Base-by-base conservation (phyloP, 2,797 vertebrate species). In the Danio tinwini region DNA sequence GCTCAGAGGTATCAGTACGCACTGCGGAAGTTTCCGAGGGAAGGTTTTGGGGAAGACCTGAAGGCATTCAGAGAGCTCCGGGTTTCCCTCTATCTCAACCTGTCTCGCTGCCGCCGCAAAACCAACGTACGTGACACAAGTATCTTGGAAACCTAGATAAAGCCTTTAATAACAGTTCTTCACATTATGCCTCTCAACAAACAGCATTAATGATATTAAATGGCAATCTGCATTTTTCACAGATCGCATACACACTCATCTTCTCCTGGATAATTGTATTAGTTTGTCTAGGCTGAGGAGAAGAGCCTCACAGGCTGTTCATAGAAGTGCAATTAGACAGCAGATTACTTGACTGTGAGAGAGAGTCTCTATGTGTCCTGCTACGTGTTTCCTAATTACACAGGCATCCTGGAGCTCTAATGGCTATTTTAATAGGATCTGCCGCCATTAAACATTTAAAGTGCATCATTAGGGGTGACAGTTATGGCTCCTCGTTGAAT, bases 1-100 rank as follows among this genome's bases (percentile, higher is more conserved):
- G 88, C 92, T 4, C 95, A 96, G 90, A 90, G 95, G 82, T 96
- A 96, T 76, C 95, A 96, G 85, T 95, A 95, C 0, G 95, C 95
- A 17, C 59, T 96, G 62, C 88, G 95, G 80, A 96, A 96, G 88
- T 96, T 96, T 81, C 95, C 95, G 0, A 89, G 95, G 71, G 95
- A 96, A 84, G 94, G 95, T 7, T 92, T 95, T 8, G 94, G 94
- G 45, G 95, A 96, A 76, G 95, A 96, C 83, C 93, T 95, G 86
- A 94, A 94, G 85, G 91, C 93, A 0, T 96, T 96, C 84, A 94
- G 93, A 55, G 95, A 96, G 69, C 92, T 96, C 1, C 89, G 93
- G 73, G 94, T 96, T 61, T 95, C 95, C 0, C 87, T 96, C 0
- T 96, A 96, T 88, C 92, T 96, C 50, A 96, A 93, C 77, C 47